Evolutionary conservation across 2,797 vertebrate genomes (phyloP).

Genomic region (Melanotaenia pygmaea): DNA sequence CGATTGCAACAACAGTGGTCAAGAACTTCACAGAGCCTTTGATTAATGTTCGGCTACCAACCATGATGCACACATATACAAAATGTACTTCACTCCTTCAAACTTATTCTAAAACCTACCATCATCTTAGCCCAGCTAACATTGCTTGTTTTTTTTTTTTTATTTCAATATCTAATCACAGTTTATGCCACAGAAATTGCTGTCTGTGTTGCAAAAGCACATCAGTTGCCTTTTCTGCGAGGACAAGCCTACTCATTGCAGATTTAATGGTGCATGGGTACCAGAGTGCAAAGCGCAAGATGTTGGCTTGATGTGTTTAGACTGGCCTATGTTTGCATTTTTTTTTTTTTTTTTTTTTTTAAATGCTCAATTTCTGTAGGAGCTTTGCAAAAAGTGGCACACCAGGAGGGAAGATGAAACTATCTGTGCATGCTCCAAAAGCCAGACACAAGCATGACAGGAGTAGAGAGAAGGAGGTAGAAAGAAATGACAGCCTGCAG

Average conservation of each 20-base stretch:
- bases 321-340: conserved; percentile 10
- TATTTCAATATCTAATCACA: not conserved
- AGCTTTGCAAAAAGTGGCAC: conserved; percentile 23
- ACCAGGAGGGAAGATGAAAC: conserved; percentile 44
- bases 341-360: conserved; percentile 18
- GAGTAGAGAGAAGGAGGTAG: conserved; percentile 47
- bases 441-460: conserved; percentile 47
- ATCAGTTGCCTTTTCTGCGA: conserved; percentile 28
- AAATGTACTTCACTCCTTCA: not conserved
- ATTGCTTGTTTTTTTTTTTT: conserved; percentile 1
- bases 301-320: conserved; percentile 38
- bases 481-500: conserved; percentile 62
- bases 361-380: conserved; percentile 29
- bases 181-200: not conserved
- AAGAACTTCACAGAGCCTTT: not conserved
- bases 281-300: conserved; percentile 23
- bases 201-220: conserved; percentile 14
- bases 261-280: conserved; percentile 28
- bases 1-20: not conserved
- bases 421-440: conserved; percentile 42
- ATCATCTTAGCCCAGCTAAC: conserved; percentile 15
- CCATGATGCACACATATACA: not conserved
- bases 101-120: not conserved
- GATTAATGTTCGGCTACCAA: not conserved
- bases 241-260: conserved; percentile 35